Evolutionary conservation across 2,797 vertebrate genomes (phyloP).

Genomic region (Poeciliopsis presidionis): DNA sequence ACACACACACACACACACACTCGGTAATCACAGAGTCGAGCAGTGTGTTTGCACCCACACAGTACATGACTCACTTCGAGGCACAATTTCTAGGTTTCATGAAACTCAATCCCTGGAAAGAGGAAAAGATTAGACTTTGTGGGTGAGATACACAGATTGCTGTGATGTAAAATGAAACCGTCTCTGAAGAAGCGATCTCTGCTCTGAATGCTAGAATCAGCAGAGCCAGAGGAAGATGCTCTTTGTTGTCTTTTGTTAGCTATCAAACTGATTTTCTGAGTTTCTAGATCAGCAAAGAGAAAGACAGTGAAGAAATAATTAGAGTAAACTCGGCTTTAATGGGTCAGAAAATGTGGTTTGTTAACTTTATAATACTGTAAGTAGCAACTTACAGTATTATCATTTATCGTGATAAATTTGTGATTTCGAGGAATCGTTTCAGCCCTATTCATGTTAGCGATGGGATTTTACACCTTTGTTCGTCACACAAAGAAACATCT

Average conservation of each 20-base stretch:
- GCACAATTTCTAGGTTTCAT: slow-evolving; percentile 53
- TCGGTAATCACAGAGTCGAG: slow-evolving; percentile 18
- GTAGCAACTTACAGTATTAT: too few relatives aligned
- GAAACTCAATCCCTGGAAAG: slow-evolving; percentile 66
- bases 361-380: neutral
- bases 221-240: neutral
- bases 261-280: slow-evolving; percentile 4
- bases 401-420: too few relatives aligned
- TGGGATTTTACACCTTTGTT: too few relatives aligned
- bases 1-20: slow-evolving; percentile 10
- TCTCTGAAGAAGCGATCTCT: slow-evolving; percentile 34
- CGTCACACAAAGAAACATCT: too few relatives aligned
- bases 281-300: slow-evolving; percentile 3
- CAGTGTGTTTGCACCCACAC: slow-evolving; percentile 32
- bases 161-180: slow-evolving; percentile 67
- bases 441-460: too few relatives aligned
- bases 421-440: too few relatives aligned
- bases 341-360: neutral
- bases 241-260: neutral
- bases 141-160: slow-evolving; percentile 53
- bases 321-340: neutral
- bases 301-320: neutral
- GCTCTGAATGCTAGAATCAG: slow-evolving; percentile 16
- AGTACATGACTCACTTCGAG: slow-evolving; percentile 53
- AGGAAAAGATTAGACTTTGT: slow-evolving; percentile 57